Conservation (phyloP, 1,140 invertebrate species). For the Macrocentrus cingulum region DNA sequence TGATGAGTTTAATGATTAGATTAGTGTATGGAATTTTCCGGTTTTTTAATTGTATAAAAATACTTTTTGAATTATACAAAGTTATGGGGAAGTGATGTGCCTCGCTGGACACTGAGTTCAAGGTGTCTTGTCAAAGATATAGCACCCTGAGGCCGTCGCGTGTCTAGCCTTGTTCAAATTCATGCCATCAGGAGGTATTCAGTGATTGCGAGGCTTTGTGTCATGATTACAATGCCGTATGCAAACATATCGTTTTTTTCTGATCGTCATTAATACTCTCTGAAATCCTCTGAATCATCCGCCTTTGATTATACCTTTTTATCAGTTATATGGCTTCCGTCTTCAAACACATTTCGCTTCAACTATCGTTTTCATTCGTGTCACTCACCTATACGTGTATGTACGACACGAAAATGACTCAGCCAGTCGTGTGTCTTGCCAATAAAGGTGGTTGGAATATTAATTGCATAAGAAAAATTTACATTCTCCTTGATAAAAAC, state of each 20-base stretch:
- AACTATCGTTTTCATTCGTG: neutral
- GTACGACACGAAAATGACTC: neutral
- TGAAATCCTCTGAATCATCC: neutral
- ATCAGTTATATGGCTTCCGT: no score
- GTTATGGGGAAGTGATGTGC: constrained; percentile 3
- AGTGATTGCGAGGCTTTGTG: neutral
- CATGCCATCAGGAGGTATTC: neutral
- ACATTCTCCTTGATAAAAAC: no score
- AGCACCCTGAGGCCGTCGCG: neutral
- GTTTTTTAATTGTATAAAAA: no score
- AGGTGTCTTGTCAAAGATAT: neutral
- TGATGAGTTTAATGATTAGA: no score
- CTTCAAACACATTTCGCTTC: no score
- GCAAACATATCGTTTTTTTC: neutral
- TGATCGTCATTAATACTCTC: neutral
- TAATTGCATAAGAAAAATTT: neutral
- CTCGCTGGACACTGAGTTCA: constrained; percentile 10
- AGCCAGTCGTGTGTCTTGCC: neutral
- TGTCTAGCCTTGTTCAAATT: neutral
- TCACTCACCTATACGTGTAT: constrained; percentile 1
- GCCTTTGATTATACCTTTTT: neutral
- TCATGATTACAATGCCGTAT: neutral
- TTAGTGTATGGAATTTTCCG: no score
- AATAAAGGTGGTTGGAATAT: constrained; percentile 7
- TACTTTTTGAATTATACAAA: no score